These are phyloP conservation scores for Megathymus violae DNA, from an alignment of 1,140 invertebrate species.

Conservation along the genomic window DNA sequence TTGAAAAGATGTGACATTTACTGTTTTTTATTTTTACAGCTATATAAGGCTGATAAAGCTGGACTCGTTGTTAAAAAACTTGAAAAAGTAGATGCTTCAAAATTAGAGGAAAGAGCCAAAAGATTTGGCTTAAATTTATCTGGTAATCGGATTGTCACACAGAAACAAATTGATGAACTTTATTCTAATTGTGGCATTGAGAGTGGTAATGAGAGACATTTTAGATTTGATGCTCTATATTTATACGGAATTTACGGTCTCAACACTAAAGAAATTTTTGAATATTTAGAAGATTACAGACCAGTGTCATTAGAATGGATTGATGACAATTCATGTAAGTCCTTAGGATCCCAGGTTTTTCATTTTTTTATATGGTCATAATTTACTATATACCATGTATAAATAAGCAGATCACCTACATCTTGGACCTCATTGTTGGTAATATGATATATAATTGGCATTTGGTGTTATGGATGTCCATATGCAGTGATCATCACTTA, in stretches of 20 bases:
- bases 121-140: constrained; percentile 87
- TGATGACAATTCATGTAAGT: constrained; percentile 89
- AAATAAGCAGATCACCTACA: too few relatives aligned
- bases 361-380: too few relatives aligned
- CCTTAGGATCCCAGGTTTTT: too few relatives aligned
- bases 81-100: constrained; percentile 86
- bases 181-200: constrained; percentile 87
- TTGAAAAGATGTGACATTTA: too few relatives aligned
- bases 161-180: constrained; percentile 86
- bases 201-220: constrained; percentile 85
- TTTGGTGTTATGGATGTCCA: too few relatives aligned
- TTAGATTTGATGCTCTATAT: constrained; percentile 89
- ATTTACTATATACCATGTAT: too few relatives aligned
- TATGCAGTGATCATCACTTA: too few relatives aligned
- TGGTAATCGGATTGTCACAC: constrained; percentile 80
- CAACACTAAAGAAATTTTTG: constrained; percentile 90
- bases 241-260: constrained; percentile 90
- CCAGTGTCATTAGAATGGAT: constrained; percentile 92
- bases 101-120: constrained; percentile 87
- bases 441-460: too few relatives aligned
- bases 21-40: too few relatives aligned
- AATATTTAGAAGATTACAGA: constrained; percentile 90
- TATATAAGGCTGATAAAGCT: constrained; percentile 78
- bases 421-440: too few relatives aligned
- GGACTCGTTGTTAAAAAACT: constrained; percentile 85